Percentiles rank a stretch among this genome's conserved stretches.
Evolutionary conservation across 2,113 vertebrate genomes (phyloP).

Genomic region (Ailurus styani): DNA sequence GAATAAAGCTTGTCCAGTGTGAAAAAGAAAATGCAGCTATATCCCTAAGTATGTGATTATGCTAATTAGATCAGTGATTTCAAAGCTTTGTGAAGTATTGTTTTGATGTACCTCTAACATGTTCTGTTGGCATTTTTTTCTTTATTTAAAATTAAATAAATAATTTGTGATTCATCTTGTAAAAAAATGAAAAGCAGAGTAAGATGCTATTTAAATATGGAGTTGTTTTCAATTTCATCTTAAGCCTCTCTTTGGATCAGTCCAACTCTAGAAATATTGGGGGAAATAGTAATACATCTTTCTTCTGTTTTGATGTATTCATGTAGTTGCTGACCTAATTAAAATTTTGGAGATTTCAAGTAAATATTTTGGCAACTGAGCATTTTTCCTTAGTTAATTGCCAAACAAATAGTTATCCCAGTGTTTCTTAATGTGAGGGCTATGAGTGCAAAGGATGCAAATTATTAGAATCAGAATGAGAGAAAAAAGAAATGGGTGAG

Average conservation of each 20-base stretch:
- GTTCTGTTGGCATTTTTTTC: neutral
- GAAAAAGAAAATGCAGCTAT: neutral
- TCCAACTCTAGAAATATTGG: neutral
- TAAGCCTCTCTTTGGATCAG: neutral
- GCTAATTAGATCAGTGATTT: neutral
- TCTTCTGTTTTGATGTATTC: neutral
- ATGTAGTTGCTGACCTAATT: neutral
- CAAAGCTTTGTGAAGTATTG: neutral
- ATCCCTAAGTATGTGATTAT: neutral
- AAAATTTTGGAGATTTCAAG: neutral
- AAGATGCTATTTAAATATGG: neutral
- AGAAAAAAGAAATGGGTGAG: neutral
- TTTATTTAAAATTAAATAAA: constrained; percentile 15
- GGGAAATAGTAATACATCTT: neutral
- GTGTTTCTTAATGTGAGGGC: neutral
- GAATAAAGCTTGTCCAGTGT: neutral
- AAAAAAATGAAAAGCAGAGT: neutral
- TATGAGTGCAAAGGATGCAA: neutral
- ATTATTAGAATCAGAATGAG: neutral
- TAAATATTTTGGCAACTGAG: neutral
- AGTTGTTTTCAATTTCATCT: neutral
- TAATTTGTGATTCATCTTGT: neutral
- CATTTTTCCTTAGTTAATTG: neutral
- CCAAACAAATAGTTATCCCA: neutral
- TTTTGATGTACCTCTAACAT: neutral